Evolutionary conservation across 2,888 invertebrate genomes (phyloP).

Genomic region (Aphodius granarius): DNA sequence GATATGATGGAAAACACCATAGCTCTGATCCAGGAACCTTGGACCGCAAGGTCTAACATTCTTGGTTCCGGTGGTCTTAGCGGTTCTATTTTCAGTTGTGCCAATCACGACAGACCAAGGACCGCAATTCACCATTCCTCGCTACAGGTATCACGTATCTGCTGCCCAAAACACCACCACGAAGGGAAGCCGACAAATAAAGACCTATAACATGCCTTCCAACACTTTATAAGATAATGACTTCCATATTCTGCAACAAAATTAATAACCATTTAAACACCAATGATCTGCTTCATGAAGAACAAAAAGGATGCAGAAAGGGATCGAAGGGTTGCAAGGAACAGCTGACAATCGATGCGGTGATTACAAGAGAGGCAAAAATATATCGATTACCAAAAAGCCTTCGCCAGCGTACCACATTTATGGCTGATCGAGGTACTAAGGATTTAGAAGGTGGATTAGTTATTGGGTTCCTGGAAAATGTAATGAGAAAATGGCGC

Average conservation of each 20-base stretch:
- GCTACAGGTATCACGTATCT: not conserved
- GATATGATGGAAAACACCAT: too few species aligned
- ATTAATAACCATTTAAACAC: slow-evolving; percentile 15
- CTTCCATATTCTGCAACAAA: slow-evolving; percentile 15
- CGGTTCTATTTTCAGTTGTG: too few species aligned
- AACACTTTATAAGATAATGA: slow-evolving; percentile 25
- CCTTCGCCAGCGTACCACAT: slow-evolving; percentile 21
- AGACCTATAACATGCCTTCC: slow-evolving; percentile 31
- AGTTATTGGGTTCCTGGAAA: not conserved
- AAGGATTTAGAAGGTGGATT: not conserved
- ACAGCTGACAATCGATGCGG: slow-evolving; percentile 19
- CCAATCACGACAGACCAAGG: too few species aligned
- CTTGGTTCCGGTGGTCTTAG: too few species aligned
- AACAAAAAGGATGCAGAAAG: slow-evolving; percentile 25
- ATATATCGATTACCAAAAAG: slow-evolving; percentile 26
- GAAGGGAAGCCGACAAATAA: slow-evolving; percentile 24
- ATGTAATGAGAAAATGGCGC: not conserved
- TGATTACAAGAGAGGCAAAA: slow-evolving; percentile 18
- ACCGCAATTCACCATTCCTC: not conserved
- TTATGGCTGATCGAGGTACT: slow-evolving; percentile 1
- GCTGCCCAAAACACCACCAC: not conserved
- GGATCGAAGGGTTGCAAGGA: slow-evolving; percentile 23
- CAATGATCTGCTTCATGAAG: slow-evolving; percentile 13
- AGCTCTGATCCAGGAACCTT: too few species aligned
- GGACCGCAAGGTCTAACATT: too few species aligned